Base-by-base conservation (phyloP, 2,888 invertebrate genomes). In the Sclerodermus sp. region DNA sequence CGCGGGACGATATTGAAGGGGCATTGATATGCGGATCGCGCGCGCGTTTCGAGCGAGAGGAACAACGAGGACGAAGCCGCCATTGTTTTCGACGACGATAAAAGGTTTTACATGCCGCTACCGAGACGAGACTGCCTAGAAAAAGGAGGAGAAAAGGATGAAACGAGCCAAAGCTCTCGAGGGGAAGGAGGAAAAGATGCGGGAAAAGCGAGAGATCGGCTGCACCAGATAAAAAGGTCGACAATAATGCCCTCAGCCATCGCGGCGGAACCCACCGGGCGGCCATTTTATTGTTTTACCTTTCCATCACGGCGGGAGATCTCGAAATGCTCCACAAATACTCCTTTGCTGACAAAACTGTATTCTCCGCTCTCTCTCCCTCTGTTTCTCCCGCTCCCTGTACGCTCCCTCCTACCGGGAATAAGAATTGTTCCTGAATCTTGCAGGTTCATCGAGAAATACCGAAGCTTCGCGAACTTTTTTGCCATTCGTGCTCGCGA, bases 181-280 rank as follows among this genome's bases (percentile, higher is more conserved):
- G 58, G 58, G 39, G 30, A 42, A 36, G 40, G 38, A 36, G 45
- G 56, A 59, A 55, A 46, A 62, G 60, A 61, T 23, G 57, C 51
- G 51, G 58, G 53, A 47, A 50, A 39, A 45, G 49, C 56, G 69
- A 59, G 57, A 70, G 70, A 71, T 69, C 61, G 63, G 66, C 60
- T 55, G 62, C 57, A 62, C 51, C 58, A 64, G 71, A 71, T 71
- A 71, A 68, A 71, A 64, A 69, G 69, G 66, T 69, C 67, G 69
- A 68, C 65, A 60, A 71, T 71, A 70, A 71, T 71, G 59, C 57
- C 58, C 51, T 57, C 58, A 53, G 60, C 62, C 59, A 55, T 57
- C 42, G 53, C 37, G 39, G 53, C 57, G 61, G 62, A 59, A 52
- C 62, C 53, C 51, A 57, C 56, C 55, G 47, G 55, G 56, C 63